These are phyloP conservation scores for Melanostoma scalare DNA, from an alignment of 2,888 invertebrate species.

Conservation along the genomic window DNA sequence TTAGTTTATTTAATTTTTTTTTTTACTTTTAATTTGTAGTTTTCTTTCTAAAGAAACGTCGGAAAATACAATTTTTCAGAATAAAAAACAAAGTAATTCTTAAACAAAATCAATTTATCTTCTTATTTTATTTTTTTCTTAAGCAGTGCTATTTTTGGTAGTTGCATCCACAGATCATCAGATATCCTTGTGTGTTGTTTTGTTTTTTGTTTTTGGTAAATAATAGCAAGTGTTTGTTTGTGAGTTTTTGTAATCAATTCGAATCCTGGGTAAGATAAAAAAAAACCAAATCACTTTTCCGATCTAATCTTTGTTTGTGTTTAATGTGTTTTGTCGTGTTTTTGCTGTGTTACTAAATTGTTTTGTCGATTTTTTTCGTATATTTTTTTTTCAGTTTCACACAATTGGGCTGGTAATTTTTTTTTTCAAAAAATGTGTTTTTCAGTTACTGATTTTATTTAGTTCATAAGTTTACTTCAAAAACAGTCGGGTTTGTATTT, in stretches of 20 bases:
- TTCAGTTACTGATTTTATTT: too few relatives aligned
- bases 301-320: too few relatives aligned
- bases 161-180: slow-evolving; percentile 45
- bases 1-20: slow-evolving; percentile 60
- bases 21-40: slow-evolving; percentile 45
- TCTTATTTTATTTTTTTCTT: slow-evolving; percentile 19
- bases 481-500: too few relatives aligned
- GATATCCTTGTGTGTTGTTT: slow-evolving; percentile 41
- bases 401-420: too few relatives aligned
- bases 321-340: too few relatives aligned
- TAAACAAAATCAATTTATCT: slow-evolving; percentile 14
- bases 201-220: slow-evolving; percentile 27
- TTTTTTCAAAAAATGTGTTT: too few relatives aligned
- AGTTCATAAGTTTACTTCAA: too few relatives aligned
- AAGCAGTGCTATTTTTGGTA: slow-evolving; percentile 52
- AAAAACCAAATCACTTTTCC: too few relatives aligned
- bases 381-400: too few relatives aligned
- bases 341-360: too few relatives aligned
- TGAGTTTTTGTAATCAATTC: slow-evolving; percentile 14
- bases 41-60: slow-evolving; percentile 30
- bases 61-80: slow-evolving; percentile 27
- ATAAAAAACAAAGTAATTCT: slow-evolving; percentile 36
- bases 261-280: too few relatives aligned
- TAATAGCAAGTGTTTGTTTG: slow-evolving; percentile 55
- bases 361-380: too few relatives aligned